A percentile compares a stretch with the other conserved stretches of the same genome.
Evolutionary conservation across 2,113 vertebrate genomes (phyloP).

Genomic region (Mus spicilegus): DNA sequence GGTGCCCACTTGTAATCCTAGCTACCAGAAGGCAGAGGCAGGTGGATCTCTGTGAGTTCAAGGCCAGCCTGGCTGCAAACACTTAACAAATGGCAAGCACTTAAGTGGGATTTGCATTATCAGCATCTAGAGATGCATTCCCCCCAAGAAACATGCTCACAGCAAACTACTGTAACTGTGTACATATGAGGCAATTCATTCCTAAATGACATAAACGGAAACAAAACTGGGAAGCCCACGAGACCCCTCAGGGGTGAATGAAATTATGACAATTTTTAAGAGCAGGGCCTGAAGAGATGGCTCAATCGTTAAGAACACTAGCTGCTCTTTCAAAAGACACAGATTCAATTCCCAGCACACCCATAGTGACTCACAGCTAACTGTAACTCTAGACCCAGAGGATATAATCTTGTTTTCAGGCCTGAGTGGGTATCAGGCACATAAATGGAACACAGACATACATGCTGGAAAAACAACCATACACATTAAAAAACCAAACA

Average conservation of each 20-base stretch:
- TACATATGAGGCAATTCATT: background rate
- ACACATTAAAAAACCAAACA: background rate
- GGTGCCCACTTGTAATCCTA: background rate
- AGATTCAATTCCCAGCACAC: background rate
- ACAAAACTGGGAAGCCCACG: background rate
- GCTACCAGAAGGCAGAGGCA: background rate
- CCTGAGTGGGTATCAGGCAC: background rate
- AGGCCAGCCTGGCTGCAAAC: background rate
- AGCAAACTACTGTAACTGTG: background rate
- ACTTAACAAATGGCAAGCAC: background rate
- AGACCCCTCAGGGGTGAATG: background rate
- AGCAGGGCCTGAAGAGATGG: background rate
- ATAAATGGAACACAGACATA: background rate
- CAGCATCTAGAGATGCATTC: background rate
- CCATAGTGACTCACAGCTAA: background rate
- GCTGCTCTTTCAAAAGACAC: background rate
- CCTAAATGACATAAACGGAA: background rate
- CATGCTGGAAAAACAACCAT: background rate
- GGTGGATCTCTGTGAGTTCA: background rate
- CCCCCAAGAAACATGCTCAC: background rate
- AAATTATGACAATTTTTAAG: background rate
- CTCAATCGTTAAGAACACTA: background rate
- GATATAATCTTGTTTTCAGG: background rate
- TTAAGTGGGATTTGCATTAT: background rate
- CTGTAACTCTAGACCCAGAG: background rate